Conservation (phyloP, 2,113 vertebrate species). For the Centrocercus urophasianus region DNA sequence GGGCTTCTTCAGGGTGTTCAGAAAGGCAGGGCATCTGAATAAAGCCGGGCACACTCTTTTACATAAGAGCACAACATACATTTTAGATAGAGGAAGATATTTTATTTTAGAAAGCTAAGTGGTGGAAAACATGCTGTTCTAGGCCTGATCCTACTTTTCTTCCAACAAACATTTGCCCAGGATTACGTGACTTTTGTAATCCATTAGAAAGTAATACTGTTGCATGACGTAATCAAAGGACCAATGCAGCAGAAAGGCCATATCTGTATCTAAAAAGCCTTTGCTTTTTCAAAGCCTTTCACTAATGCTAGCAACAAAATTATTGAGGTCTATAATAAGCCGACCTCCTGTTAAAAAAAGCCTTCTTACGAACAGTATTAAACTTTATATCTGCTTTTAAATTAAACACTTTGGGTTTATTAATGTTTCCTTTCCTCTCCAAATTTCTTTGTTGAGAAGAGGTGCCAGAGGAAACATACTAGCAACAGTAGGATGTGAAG, state of each 20-base stretch:
- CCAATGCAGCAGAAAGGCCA: slow-evolving; percentile 48
- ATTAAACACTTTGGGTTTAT: slow-evolving; percentile 80
- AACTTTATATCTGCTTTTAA: slow-evolving; percentile 80
- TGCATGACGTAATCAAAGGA: slow-evolving; percentile 29
- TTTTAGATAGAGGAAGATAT: neutral
- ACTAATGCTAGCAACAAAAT: slow-evolving; percentile 82
- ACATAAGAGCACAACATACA: neutral
- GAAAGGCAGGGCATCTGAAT: neutral
- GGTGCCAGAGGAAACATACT: slow-evolving; percentile 73
- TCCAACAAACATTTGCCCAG: slow-evolving; percentile 37
- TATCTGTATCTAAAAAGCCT: slow-evolving; percentile 65
- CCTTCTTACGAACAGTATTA: slow-evolving; percentile 74
- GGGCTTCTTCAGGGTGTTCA: neutral
- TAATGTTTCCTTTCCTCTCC: slow-evolving; percentile 88
- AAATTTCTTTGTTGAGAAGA: slow-evolving; percentile 88
- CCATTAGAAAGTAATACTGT: slow-evolving; percentile 53
- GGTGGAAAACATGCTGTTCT: neutral
- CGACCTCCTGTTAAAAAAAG: slow-evolving; percentile 72
- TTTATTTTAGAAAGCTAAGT: neutral
- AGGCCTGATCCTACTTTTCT: neutral
- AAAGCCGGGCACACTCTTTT: neutral
- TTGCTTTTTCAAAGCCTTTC: slow-evolving; percentile 60
- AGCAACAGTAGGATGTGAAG: slow-evolving; percentile 84
- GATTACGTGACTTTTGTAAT: slow-evolving; percentile 42
- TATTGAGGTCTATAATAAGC: slow-evolving; percentile 76